These are phyloP conservation scores for Dolichotis patagonum DNA, from an alignment of 2,113 vertebrate species.

Conservation along the genomic window DNA sequence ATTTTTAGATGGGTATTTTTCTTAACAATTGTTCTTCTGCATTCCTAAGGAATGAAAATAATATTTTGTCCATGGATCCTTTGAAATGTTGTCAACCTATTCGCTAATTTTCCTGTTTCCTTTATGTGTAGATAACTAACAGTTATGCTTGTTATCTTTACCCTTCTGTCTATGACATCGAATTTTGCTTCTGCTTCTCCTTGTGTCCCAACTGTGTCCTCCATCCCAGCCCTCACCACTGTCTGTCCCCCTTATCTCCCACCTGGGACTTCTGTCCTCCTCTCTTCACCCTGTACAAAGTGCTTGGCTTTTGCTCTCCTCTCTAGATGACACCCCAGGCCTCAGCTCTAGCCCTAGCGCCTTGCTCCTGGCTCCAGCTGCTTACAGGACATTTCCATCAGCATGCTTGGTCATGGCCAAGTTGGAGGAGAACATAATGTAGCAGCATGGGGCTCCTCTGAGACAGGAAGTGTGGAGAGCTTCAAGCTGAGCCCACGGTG, in stretches of 20 bases:
- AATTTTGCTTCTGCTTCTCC: neutral
- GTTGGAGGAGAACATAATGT: neutral
- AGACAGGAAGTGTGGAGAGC: neutral
- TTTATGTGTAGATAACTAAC: neutral
- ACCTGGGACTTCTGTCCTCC: neutral
- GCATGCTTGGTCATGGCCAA: neutral
- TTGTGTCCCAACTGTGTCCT: neutral
- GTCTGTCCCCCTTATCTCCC: neutral
- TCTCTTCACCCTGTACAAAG: neutral
- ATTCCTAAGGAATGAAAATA: conserved; percentile 6
- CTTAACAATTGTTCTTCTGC: neutral
- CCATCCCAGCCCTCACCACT: neutral
- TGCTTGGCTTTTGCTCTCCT: neutral
- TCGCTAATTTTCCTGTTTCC: neutral
- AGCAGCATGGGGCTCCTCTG: neutral
- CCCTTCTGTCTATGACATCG: neutral
- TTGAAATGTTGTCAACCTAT: neutral
- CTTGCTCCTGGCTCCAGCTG: neutral
- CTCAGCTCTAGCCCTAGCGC: neutral
- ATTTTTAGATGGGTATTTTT: neutral
- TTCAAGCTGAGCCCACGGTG: too few species aligned
- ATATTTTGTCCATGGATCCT: neutral
- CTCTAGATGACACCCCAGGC: neutral
- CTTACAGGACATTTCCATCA: neutral
- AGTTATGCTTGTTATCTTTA: neutral